Base-by-base conservation (phyloP, 1,140 invertebrate species). In the Sinella curviseta region DNA sequence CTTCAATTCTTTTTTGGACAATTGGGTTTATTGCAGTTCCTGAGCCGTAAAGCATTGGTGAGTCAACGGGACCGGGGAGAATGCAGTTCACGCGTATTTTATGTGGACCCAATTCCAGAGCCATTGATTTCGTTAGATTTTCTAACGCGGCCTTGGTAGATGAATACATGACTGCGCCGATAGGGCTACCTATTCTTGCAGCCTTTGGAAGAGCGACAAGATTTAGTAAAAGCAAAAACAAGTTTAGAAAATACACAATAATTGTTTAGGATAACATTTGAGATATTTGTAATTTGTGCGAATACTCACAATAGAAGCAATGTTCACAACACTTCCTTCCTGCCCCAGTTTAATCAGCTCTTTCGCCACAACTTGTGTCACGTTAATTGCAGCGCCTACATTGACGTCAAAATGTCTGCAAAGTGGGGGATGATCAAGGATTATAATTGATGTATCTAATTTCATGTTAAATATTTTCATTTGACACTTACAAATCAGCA, bases 401-500 rank as follows among this genome's bases (percentile, higher is more conserved):
- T 74, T 74, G 30, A 36, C 34, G 17, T 33, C 17, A 24, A 31
- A 36, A 3, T 74, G 8, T 48, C 39, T 48, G n/a, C n/a, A n/a
- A n/a, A n/a, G n/a, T n/a, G n/a, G n/a, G n/a, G n/a, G n/a, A n/a
- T n/a, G n/a, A n/a, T n/a, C n/a, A n/a, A n/a, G n/a, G n/a, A n/a
- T n/a, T n/a, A n/a, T n/a, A n/a, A n/a, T n/a, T n/a, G n/a, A n/a
- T n/a, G n/a, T n/a, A n/a, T n/a, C n/a, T n/a, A 12, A 12, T 48
- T 48, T 12, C 8, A 48, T 48, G 8, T 20, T 8, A 20, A 12
- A 12, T 48, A 12, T 48, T 48, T 48, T 34, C 31, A 12, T 26
- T 65, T n/a, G n/a, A n/a, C n/a, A 17, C 16, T 65, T 33, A 74
- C 34, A 8, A 16, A 12, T 20, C 93, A 82, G 95, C 90, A 80